phyloP scores from a whole-genome alignment of 2,797 vertebrate species.

The Phataginus tetradactyla region DNA sequence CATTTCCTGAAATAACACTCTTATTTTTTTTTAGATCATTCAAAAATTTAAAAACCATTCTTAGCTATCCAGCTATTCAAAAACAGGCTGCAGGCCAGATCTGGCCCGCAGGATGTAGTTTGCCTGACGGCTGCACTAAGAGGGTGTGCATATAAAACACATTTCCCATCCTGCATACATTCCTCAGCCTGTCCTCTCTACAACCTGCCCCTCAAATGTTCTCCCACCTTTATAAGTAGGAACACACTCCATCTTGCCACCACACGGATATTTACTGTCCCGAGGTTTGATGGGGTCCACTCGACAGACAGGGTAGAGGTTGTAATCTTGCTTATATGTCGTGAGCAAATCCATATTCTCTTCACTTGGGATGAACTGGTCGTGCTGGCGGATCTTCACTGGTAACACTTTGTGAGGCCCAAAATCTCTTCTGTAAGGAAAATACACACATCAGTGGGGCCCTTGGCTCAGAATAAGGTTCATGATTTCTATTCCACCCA shows the following conservation, averaged over 20 bases:
- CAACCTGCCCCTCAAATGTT: background rate
- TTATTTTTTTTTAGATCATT: background rate
- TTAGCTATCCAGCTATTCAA: background rate
- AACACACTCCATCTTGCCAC: constrained; percentile 70
- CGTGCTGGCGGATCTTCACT: constrained; percentile 58
- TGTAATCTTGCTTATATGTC: constrained; percentile 82
- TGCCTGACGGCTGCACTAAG: background rate
- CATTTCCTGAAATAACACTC: background rate
- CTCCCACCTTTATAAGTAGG: constrained; percentile 82
- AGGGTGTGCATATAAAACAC: background rate
- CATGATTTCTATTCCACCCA: background rate
- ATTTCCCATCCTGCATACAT: background rate
- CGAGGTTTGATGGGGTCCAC: constrained; percentile 63
- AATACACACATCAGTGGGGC: background rate
- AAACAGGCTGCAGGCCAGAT: background rate
- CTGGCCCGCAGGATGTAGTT: background rate
- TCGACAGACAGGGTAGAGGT: constrained; percentile 14
- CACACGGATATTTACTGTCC: constrained; percentile 37
- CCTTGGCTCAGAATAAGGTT: background rate
- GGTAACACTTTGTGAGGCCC: constrained; percentile 73
- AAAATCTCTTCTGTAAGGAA: constrained; percentile 82
- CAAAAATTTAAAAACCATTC: constrained; percentile 2
- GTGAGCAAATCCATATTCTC: constrained; percentile 82
- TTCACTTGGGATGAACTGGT: constrained; percentile 58
- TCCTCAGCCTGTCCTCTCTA: background rate